A percentile compares a stretch with the other conserved stretches of the same genome.
Conservation (phyloP, 2,888 invertebrate genomes). For the Zhengitettix transpicula region DNA sequence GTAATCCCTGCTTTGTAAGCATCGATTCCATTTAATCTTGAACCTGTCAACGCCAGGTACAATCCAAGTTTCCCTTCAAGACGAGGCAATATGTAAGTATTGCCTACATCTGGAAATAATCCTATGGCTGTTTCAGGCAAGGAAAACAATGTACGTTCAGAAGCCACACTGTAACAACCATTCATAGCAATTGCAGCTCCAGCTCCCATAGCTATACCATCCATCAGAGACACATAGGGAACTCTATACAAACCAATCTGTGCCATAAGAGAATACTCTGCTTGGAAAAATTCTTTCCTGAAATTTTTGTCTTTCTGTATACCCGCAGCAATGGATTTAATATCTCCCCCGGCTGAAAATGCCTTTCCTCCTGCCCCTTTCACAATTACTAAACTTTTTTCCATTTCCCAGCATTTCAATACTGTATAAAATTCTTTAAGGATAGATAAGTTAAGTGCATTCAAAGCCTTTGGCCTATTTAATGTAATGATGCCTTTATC, state of each 20-base stretch:
- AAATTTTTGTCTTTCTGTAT: slow-evolving; percentile 36
- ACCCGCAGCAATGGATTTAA: slow-evolving; percentile 56
- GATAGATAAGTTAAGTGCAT: slow-evolving; percentile 64
- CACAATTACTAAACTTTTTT: slow-evolving; percentile 47
- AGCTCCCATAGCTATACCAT: slow-evolving; percentile 97
- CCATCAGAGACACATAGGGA: slow-evolving; percentile 83
- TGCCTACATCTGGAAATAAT: slow-evolving; percentile 93
- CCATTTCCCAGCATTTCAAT: slow-evolving; percentile 60
- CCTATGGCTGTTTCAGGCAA: slow-evolving; percentile 99
- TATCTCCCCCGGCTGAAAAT: slow-evolving; percentile 98
- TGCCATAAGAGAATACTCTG: slow-evolving; percentile 75
- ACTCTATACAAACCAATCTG: slow-evolving; percentile 74
- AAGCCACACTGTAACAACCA: slow-evolving; percentile 82
- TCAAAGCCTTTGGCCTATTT: slow-evolving; percentile 61
- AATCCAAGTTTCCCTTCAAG: slow-evolving; percentile 71
- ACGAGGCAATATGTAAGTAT: slow-evolving; percentile 76
- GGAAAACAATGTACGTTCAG: slow-evolving; percentile 85
- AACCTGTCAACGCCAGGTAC: slow-evolving; percentile 80
- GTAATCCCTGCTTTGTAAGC: slow-evolving; percentile 78
- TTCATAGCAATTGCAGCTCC: slow-evolving; percentile 92
- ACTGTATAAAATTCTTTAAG: slow-evolving; percentile 52
- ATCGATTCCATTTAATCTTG: slow-evolving; percentile 50
- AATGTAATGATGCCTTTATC: slow-evolving; percentile 49
- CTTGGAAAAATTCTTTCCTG: slow-evolving; percentile 60
- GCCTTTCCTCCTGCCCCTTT: slow-evolving; percentile 81